phyloP scores from a whole-genome alignment of 2,888 invertebrate genomes.

The Poecilobothrus nobilitatus region DNA sequence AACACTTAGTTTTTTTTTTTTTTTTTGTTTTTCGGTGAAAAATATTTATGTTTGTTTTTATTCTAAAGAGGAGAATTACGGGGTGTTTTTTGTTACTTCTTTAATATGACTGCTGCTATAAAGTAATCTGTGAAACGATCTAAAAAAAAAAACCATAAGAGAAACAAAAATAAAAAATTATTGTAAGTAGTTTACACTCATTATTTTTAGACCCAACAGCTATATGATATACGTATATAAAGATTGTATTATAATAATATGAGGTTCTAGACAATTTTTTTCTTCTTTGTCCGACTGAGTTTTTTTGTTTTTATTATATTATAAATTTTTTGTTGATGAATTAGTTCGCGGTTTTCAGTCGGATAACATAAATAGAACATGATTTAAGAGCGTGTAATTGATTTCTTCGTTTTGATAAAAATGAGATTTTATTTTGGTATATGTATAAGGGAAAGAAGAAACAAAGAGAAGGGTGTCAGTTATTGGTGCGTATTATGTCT shows the following conservation, averaged over 20 bases:
- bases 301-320: background rate
- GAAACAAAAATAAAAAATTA: too few species aligned
- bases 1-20: background rate
- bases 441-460: too few species aligned
- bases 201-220: background rate
- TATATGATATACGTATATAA: too few species aligned
- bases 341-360: conserved; percentile 4
- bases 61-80: too few species aligned
- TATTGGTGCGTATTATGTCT: too few species aligned
- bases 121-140: background rate
- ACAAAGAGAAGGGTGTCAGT: too few species aligned
- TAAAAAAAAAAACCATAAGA: background rate
- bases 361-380: conserved; percentile 1
- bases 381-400: conserved; percentile 6
- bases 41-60: too few species aligned
- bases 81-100: background rate
- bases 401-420: background rate
- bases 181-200: background rate
- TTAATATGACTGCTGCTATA: background rate
- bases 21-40: too few species aligned
- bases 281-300: background rate
- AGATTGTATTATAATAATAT: too few species aligned
- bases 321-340: conserved; percentile 1
- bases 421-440: too few species aligned
- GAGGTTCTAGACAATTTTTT: background rate